Evolutionary conservation across 2,113 vertebrate species (phyloP).

Genomic region (Ellobius talpinus): DNA sequence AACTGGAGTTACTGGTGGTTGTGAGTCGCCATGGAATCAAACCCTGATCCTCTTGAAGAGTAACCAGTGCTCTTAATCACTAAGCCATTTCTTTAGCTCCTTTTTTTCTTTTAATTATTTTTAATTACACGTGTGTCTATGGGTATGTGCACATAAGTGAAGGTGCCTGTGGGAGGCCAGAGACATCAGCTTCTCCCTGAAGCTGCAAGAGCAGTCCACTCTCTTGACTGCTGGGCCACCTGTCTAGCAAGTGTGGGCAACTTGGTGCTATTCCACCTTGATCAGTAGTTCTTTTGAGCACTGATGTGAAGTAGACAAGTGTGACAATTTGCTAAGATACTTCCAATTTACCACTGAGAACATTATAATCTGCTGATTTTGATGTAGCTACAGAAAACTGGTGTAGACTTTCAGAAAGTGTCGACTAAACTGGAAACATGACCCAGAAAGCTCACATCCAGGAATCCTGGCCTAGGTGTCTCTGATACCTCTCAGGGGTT

Average conservation of each 20-base stretch:
- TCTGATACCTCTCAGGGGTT: neutral
- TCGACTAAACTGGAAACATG: neutral
- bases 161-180: neutral
- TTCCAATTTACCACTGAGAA: neutral
- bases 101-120: neutral
- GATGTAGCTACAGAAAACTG: neutral
- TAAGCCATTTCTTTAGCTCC: neutral
- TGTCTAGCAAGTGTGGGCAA: neutral
- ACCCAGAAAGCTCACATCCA: neutral
- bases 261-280: neutral
- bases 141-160: neutral
- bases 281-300: conserved; percentile 39
- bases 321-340: neutral
- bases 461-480: neutral
- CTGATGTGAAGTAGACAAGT: conserved; percentile 3
- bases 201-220: neutral
- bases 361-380: neutral
- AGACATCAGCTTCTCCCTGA: neutral
- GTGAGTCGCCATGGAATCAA: neutral
- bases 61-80: neutral
- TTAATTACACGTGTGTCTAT: neutral
- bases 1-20: neutral
- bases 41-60: neutral
- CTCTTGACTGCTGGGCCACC: neutral
- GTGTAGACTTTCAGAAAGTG: conserved; percentile 6